phyloP scores from a whole-genome alignment of 35 echinoderm and acorn worm species.

The Apostichopus parvimensis region DNA sequence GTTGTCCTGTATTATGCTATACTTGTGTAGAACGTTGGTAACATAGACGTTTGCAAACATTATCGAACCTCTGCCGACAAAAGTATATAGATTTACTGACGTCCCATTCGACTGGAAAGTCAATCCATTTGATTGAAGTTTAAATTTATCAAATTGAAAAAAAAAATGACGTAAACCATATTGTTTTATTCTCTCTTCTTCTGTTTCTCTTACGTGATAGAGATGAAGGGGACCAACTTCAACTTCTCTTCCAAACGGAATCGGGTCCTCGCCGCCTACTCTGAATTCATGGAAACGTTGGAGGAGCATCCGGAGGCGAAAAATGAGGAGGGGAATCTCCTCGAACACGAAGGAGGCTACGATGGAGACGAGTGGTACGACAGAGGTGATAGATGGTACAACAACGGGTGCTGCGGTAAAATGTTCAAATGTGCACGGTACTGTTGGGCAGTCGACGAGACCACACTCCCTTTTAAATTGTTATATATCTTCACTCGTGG shows the following conservation, averaged over 20 bases:
- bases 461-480: slow-evolving; percentile 32
- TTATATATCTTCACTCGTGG: slow-evolving; percentile 42
- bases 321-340: slow-evolving; percentile 23
- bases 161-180: no score
- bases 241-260: slow-evolving; percentile 10
- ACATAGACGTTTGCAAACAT: no score
- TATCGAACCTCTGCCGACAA: no score
- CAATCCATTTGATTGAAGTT: no score
- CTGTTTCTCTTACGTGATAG: background rate
- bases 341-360: background rate
- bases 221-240: background rate
- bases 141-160: no score
- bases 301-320: slow-evolving; percentile 38
- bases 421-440: background rate
- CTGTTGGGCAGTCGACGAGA: slow-evolving; percentile 16
- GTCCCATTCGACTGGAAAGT: no score
- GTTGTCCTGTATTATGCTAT: no score
- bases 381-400: slow-evolving; percentile 20
- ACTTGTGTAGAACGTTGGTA: no score
- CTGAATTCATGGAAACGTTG: slow-evolving; percentile 34
- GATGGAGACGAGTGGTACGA: background rate
- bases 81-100: no score
- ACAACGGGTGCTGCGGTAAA: slow-evolving; percentile 18
- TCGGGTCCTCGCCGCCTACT: slow-evolving; percentile 23
- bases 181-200: no score